Evolutionary conservation across 2,113 vertebrate genomes (phyloP).

Genomic region (Brienomyrus longianalis): DNA sequence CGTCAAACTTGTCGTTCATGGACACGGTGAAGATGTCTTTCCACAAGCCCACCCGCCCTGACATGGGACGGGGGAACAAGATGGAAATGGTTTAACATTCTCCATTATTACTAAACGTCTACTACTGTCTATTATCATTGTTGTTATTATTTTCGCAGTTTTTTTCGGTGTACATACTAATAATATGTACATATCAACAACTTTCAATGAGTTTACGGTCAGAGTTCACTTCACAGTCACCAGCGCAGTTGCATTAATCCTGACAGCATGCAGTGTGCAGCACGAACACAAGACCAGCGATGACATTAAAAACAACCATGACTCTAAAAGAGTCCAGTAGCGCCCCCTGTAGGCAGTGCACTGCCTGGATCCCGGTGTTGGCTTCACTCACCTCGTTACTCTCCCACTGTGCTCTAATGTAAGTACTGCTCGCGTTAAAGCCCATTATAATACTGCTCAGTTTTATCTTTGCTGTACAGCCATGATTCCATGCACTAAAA

Average conservation of each 20-base stretch:
- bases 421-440: constrained; percentile 10
- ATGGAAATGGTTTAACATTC: background rate
- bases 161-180: background rate
- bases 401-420: constrained; percentile 13
- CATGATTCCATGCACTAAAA: constrained; percentile 80
- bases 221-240: background rate
- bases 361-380: background rate
- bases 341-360: background rate
- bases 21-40: constrained; percentile 98
- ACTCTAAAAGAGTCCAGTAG: background rate
- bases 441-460: constrained; percentile 38
- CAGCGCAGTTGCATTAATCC: background rate
- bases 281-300: background rate
- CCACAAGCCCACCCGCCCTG: constrained; percentile 92
- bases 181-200: background rate
- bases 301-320: background rate
- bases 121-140: background rate
- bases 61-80: constrained; percentile 36
- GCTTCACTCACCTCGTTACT: background rate
- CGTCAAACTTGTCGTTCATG: constrained; percentile 96
- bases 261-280: background rate
- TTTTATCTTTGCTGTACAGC: constrained; percentile 52
- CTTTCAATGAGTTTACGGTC: background rate
- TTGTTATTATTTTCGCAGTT: background rate
- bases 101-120: background rate